Percentiles rank a stretch among this genome's conserved stretches.
Evolutionary conservation across 2,113 vertebrate genomes (phyloP).

Genomic region (Neotoma lepida): DNA sequence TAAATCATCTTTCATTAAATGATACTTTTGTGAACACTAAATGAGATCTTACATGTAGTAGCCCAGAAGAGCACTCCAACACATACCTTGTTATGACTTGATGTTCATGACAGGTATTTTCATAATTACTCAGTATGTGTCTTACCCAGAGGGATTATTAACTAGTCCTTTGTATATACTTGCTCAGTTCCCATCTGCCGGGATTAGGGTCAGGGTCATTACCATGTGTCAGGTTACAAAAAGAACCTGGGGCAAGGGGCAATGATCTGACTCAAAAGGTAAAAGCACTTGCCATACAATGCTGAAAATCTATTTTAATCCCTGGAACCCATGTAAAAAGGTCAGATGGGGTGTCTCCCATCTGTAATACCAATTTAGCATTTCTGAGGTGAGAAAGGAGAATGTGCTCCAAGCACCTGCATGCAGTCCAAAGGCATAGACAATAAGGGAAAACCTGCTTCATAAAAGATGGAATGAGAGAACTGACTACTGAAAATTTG

Average conservation of each 20-base stretch:
- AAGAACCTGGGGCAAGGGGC: accelerated
- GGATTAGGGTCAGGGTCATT: not conserved
- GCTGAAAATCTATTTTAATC: not conserved
- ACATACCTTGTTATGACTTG: not conserved
- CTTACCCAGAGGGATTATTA: not conserved
- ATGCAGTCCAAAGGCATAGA: not conserved
- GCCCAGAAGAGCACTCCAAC: not conserved
- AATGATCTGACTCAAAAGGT: not conserved
- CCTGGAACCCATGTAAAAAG: not conserved
- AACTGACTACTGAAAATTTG: not conserved
- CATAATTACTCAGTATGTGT: not conserved
- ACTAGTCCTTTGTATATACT: not conserved
- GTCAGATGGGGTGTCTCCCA: not conserved
- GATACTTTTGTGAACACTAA: constrained; percentile 15
- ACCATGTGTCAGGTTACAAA: not conserved
- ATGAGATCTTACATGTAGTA: not conserved
- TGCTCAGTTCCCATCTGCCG: not conserved
- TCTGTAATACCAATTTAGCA: not conserved
- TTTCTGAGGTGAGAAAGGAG: not conserved
- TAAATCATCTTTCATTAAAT: not conserved
- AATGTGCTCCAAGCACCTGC: not conserved
- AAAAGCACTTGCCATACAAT: not conserved
- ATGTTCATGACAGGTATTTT: not conserved
- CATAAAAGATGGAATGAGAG: not conserved
- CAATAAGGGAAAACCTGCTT: not conserved